Evolutionary conservation across 2,113 vertebrate species (phyloP).

Genomic region (Sula dactylatra): DNA sequence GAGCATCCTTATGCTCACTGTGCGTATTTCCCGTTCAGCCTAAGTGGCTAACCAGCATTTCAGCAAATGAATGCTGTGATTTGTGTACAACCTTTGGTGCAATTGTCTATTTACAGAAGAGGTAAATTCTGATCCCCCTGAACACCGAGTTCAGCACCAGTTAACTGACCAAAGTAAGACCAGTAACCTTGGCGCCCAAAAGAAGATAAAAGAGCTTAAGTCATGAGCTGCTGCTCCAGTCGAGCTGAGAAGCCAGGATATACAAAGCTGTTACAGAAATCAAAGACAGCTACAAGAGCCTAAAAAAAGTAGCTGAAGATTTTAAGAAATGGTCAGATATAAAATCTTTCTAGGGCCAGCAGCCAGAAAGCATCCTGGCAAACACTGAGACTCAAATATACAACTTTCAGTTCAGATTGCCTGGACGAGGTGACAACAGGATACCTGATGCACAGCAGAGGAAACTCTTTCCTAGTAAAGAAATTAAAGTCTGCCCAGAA

Average conservation of each 20-base stretch:
- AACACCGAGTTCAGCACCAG: not conserved
- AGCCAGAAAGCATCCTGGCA: not conserved
- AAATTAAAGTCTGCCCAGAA: not conserved
- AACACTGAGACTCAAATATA: not conserved
- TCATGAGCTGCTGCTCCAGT: not conserved
- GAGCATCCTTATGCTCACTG: not conserved
- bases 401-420: not conserved
- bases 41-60: not conserved
- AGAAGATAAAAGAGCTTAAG: not conserved
- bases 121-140: not conserved
- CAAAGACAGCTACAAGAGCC: not conserved
- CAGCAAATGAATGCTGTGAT: constrained; percentile 8
- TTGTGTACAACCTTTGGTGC: not conserved
- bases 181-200: not conserved
- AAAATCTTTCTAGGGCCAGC: not conserved
- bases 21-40: not conserved
- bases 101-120: not conserved
- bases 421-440: not conserved
- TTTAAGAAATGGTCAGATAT: not conserved
- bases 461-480: not conserved
- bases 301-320: not conserved
- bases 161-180: not conserved
- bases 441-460: not conserved
- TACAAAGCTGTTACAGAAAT: not conserved
- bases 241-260: not conserved